Conservation (phyloP, 1,140 invertebrate species). For the Gonioctena quinquepunctata region DNA sequence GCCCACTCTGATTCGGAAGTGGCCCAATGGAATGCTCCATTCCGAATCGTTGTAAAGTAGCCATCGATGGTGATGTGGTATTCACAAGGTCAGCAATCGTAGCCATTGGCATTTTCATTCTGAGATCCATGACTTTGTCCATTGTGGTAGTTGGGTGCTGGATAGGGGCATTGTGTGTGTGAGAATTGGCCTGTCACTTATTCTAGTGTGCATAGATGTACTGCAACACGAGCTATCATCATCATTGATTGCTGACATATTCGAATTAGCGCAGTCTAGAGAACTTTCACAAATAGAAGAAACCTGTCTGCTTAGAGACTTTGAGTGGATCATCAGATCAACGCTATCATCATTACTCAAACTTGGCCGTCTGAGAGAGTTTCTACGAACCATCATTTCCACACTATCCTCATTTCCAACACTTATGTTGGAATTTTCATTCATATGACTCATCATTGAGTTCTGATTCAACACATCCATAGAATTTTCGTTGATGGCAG, state of each 20-base stretch:
- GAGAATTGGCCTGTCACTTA: slow-evolving; percentile 25
- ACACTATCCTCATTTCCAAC: slow-evolving; percentile 51
- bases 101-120: slow-evolving; percentile 51
- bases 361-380: slow-evolving; percentile 38
- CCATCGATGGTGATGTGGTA: slow-evolving; percentile 57
- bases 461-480: slow-evolving; percentile 52
- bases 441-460: slow-evolving; percentile 41
- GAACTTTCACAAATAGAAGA: slow-evolving; percentile 33
- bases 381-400: slow-evolving; percentile 43
- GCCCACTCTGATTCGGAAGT: slow-evolving; percentile 60
- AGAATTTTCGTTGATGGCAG: slow-evolving; percentile 58
- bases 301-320: slow-evolving; percentile 20
- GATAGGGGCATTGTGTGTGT: not conserved
- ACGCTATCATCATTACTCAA: slow-evolving; percentile 50
- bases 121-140: slow-evolving; percentile 53
- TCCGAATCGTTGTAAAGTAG: slow-evolving; percentile 56
- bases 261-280: slow-evolving; percentile 30
- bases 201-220: slow-evolving; percentile 22
- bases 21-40: slow-evolving; percentile 49
- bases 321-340: slow-evolving; percentile 40
- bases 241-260: slow-evolving; percentile 29
- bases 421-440: slow-evolving; percentile 58
- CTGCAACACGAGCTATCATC: slow-evolving; percentile 24
- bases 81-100: slow-evolving; percentile 54
- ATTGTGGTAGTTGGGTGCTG: not conserved